Conservation (phyloP, 1,140 invertebrate species). For the Sarcophaga peregrina region DNA sequence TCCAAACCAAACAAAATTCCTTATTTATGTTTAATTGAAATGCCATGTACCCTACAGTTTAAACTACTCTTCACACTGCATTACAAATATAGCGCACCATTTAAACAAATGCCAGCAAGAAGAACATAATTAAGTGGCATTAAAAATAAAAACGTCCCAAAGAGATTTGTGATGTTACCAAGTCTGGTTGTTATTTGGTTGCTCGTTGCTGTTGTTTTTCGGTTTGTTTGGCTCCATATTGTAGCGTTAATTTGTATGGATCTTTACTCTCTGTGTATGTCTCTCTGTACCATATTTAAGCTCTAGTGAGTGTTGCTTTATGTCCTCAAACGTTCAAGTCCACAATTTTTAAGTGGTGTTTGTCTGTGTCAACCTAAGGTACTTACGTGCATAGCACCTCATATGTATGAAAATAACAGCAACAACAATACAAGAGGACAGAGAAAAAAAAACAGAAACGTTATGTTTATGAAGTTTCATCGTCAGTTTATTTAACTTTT, state of each 20-base stretch:
- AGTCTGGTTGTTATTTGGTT: conserved; percentile 33
- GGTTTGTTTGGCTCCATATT: background rate
- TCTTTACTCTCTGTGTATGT: background rate
- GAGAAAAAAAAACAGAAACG: background rate
- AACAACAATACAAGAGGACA: background rate
- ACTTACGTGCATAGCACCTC: background rate
- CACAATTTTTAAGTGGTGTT: background rate
- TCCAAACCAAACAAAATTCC: no score
- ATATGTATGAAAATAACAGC: background rate
- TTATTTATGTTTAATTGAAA: no score
- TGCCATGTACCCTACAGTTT: no score
- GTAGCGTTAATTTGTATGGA: background rate
- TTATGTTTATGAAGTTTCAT: background rate
- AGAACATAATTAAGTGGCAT: conserved; percentile 41
- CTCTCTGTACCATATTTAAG: no score
- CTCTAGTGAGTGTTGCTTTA: background rate
- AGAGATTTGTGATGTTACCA: conserved; percentile 33
- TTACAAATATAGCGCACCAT: no score
- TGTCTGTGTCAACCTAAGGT: background rate
- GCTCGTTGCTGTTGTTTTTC: background rate
- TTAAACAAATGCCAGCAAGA: background rate
- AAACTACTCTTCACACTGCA: no score
- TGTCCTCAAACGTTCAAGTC: background rate
- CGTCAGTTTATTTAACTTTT: background rate
- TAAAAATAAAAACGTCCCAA: conserved; percentile 40